A percentile compares a stretch with the other conserved stretches of the same genome.
Conservation (phyloP, 2,888 invertebrate genomes). For the Leucozona laternaria region DNA sequence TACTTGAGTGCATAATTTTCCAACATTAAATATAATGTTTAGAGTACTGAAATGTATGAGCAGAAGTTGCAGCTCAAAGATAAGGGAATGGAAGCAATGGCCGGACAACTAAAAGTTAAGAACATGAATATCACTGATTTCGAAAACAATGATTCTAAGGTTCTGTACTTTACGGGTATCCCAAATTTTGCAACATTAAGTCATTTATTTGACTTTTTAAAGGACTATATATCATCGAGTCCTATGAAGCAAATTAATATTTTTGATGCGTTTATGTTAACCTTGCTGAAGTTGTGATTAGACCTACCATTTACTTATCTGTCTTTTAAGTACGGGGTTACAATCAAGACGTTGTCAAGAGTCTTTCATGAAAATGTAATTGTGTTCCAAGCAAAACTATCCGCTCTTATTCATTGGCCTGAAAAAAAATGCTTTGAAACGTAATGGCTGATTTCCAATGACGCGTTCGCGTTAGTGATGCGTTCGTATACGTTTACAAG, state of each 20-base stretch:
- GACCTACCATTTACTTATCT: constrained; percentile 34
- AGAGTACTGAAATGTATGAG: constrained; percentile 15
- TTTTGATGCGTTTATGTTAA: constrained; percentile 30
- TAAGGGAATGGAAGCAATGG: constrained; percentile 12
- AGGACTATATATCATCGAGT: neutral
- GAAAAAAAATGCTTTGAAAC: constrained; percentile 9
- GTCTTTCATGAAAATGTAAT: constrained; percentile 21
- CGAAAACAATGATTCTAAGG: constrained; percentile 7
- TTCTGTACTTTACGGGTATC: constrained; percentile 31
- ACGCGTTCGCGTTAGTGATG: no score
- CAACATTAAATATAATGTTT: constrained; percentile 15
- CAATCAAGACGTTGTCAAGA: neutral
- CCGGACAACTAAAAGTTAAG: constrained; percentile 8
- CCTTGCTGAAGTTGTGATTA: constrained; percentile 20
- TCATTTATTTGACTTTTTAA: constrained; percentile 7
- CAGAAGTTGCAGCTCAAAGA: neutral
- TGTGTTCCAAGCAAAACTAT: constrained; percentile 2
- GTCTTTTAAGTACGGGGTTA: constrained; percentile 25
- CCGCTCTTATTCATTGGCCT: constrained; percentile 16
- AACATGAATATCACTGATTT: constrained; percentile 7
- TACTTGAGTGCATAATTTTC: constrained; percentile 4
- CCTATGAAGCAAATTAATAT: constrained; percentile 23
- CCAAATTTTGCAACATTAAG: constrained; percentile 4
- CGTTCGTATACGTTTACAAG: no score
- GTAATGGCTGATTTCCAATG: no score